phyloP scores from a whole-genome alignment of 2,888 invertebrate species.

The Asteroscopus sphinx region DNA sequence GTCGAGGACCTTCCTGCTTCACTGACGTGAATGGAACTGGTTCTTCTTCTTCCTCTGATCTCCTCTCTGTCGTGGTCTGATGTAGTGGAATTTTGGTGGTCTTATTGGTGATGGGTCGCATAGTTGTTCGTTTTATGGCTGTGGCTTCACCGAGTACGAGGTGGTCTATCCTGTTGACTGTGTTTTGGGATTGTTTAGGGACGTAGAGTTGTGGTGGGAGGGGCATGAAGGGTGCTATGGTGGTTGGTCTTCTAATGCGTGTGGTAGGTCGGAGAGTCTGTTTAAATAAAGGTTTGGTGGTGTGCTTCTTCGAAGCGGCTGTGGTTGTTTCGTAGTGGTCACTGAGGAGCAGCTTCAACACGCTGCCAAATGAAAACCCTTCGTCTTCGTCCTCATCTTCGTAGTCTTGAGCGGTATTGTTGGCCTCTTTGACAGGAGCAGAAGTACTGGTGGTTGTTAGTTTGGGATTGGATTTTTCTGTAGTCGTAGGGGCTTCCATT shows the following conservation, averaged over 20 bases:
- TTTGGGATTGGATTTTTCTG: constrained; percentile 32
- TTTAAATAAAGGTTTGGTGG: constrained; percentile 22
- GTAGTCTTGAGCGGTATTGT: constrained; percentile 71
- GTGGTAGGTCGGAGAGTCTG: constrained; percentile 49
- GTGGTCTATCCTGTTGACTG: constrained; percentile 83
- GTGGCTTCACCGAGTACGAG: constrained; percentile 83
- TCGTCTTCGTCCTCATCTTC: constrained; percentile 84
- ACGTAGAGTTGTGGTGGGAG: constrained; percentile 69
- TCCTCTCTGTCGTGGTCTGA: constrained; percentile 46
- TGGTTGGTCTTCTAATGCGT: constrained; percentile 50
- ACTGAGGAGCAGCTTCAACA: constrained; percentile 90
- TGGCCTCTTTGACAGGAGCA: constrained; percentile 66
- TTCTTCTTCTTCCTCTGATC: constrained; percentile 55
- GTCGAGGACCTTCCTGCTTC: constrained; percentile 58
- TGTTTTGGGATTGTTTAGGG: constrained; percentile 67
- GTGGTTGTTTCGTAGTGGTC: constrained; percentile 82
- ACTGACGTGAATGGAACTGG: constrained; percentile 53
- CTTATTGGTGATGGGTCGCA: constrained; percentile 61
- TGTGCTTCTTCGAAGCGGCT: constrained; percentile 37
- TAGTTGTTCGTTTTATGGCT: constrained; percentile 74
- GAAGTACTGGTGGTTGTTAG: constrained; percentile 28
- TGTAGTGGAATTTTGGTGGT: constrained; percentile 50
- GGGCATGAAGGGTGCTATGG: constrained; percentile 70
- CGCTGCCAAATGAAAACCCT: constrained; percentile 90
- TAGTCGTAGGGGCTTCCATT: constrained; percentile 41